These are phyloP conservation scores for Mercenaria mercenaria DNA, from an alignment of 1,140 invertebrate species.

Conservation along the genomic window DNA sequence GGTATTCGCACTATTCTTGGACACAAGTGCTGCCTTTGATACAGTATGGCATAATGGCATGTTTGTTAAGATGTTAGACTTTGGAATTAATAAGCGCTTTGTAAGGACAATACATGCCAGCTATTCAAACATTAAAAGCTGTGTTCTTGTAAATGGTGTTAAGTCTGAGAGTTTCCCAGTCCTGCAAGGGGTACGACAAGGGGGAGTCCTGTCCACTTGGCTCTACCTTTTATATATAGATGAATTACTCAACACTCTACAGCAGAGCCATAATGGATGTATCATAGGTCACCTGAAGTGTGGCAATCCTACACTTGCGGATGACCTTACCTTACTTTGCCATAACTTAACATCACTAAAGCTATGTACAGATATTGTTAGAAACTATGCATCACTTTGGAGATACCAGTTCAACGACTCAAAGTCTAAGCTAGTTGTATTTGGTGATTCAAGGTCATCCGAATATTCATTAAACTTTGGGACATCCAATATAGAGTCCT, in stretches of 20 bases:
- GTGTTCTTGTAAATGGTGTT: background rate
- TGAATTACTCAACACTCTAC: background rate
- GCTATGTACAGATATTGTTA: background rate
- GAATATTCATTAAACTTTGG: no score
- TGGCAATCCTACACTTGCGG: background rate
- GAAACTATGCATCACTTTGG: background rate
- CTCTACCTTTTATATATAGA: background rate
- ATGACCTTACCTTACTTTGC: background rate
- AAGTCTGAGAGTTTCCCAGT: background rate
- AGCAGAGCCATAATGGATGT: background rate
- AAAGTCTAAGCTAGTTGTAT: background rate
- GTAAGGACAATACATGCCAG: background rate
- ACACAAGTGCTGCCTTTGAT: background rate
- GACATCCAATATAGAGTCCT: no score
- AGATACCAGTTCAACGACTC: background rate
- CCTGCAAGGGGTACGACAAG: background rate
- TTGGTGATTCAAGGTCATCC: background rate
- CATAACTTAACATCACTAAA: background rate
- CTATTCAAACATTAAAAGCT: background rate
- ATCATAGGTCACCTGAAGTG: background rate
- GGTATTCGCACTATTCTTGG: background rate
- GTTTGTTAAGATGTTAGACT: background rate
- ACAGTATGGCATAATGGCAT: background rate
- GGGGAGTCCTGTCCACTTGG: background rate
- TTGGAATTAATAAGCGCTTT: background rate